Conservation (phyloP, 2,113 vertebrate genomes). For the Oncorhynchus keta region DNA sequence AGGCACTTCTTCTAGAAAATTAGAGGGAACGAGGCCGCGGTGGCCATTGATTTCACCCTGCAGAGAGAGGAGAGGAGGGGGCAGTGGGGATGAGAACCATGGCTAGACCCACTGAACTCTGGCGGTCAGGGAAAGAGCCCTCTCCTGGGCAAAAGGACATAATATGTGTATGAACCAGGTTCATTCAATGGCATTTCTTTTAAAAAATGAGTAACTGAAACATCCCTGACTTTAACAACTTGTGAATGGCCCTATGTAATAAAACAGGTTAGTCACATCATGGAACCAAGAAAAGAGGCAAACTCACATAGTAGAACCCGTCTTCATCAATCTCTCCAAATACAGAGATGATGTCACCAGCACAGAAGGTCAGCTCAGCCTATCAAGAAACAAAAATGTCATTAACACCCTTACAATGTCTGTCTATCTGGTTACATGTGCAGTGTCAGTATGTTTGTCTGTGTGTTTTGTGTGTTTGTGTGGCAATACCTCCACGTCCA, state of each 20-base stretch:
- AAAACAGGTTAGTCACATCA: not conserved
- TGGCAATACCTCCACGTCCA: slow-evolving; percentile 85
- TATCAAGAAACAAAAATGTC: slow-evolving; percentile 56
- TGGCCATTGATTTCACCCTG: slow-evolving; percentile 92
- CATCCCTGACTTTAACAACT: not conserved
- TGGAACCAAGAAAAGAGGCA: not conserved
- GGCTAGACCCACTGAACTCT: not conserved
- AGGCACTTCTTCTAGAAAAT: slow-evolving; percentile 89
- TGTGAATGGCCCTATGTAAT: not conserved
- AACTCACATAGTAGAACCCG: slow-evolving; percentile 96
- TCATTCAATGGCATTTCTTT: too few relatives aligned
- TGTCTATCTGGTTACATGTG: not conserved
- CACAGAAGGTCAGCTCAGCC: slow-evolving; percentile 92
- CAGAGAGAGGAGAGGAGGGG: not conserved
- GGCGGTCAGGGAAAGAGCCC: too few relatives aligned
- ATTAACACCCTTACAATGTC: not conserved
- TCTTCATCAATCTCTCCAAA: slow-evolving; percentile 94
- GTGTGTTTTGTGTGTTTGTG: slow-evolving; percentile 1
- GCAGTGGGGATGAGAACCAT: not conserved
- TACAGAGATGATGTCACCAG: slow-evolving; percentile 89
- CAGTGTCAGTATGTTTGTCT: not conserved
- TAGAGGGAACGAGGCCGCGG: slow-evolving; percentile 92
- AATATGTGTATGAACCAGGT: too few relatives aligned
- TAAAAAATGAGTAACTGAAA: too few relatives aligned
- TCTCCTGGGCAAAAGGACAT: too few relatives aligned